Evolutionary conservation across 2,797 vertebrate genomes (phyloP).

Genomic region (Peromyscus nudipes): DNA sequence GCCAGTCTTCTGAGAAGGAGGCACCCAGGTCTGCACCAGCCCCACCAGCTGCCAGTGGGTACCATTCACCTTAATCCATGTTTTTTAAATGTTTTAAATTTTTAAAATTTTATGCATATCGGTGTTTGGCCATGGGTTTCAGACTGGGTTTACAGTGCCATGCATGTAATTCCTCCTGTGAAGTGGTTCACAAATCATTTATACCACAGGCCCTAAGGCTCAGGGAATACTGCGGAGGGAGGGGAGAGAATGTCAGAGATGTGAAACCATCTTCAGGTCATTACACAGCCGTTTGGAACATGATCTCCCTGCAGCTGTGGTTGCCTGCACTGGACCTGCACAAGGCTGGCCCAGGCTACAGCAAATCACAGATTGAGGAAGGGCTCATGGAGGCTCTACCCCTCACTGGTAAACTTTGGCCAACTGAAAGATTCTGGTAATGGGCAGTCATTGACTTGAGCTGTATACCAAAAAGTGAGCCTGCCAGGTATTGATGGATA

Average conservation of each 20-base stretch:
- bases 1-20: neutral
- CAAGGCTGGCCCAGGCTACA: neutral
- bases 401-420: neutral
- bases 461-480: neutral
- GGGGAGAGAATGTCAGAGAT: neutral
- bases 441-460: neutral
- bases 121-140: neutral
- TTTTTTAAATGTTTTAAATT: neutral
- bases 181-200: neutral
- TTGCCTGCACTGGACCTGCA: neutral
- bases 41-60: no score
- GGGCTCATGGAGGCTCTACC: no score
- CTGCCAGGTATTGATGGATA: neutral
- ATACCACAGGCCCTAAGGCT: neutral
- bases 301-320: neutral
- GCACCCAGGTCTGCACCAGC: neutral
- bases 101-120: neutral
- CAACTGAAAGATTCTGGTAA: neutral
- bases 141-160: neutral
- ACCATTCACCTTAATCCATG: neutral
- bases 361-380: neutral
- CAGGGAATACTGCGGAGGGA: neutral
- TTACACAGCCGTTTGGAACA: neutral
- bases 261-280: neutral
- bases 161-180: neutral